Evolutionary conservation across 1,140 invertebrate genomes (phyloP).

Genomic region (Ptiloglossa arizonensis): DNA sequence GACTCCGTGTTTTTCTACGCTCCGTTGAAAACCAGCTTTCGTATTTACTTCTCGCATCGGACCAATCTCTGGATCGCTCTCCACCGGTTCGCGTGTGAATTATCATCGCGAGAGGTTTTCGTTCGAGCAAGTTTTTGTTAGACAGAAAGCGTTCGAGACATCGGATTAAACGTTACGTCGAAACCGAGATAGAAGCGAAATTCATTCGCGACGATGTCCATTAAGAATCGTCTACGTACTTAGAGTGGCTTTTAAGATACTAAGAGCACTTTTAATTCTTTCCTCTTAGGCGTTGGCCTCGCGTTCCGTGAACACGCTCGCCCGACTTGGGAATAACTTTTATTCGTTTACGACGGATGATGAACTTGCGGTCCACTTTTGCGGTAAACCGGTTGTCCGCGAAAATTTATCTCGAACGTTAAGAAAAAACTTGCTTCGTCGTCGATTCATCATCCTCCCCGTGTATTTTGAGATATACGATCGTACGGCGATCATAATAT

Average conservation of each 20-base stretch:
- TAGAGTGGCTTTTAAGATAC: constrained; percentile 29
- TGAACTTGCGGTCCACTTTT: constrained; percentile 14
- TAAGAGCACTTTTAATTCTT: constrained; percentile 4
- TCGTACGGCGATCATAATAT: not conserved
- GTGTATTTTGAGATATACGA: not conserved
- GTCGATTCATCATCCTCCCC: not conserved
- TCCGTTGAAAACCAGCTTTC: too few species aligned
- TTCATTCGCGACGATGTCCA: not conserved
- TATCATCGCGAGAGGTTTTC: not conserved
- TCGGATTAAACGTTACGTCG: not conserved
- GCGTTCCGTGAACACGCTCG: not conserved
- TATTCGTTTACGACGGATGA: constrained; percentile 16
- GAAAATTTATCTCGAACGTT: not conserved
- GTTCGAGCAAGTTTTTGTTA: not conserved
- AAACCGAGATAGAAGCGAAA: not conserved
- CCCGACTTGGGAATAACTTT: not conserved
- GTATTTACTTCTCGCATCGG: too few species aligned
- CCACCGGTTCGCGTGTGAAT: not conserved
- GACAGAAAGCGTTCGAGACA: not conserved
- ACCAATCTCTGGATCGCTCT: not conserved
- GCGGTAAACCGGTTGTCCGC: not conserved
- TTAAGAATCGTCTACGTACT: not conserved
- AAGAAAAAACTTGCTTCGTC: not conserved
- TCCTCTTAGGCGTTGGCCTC: not conserved
- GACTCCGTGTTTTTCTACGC: too few species aligned